phyloP scores from a whole-genome alignment of 2,113 vertebrate genomes.

The Cyprinodon brontotheroides region DNA sequence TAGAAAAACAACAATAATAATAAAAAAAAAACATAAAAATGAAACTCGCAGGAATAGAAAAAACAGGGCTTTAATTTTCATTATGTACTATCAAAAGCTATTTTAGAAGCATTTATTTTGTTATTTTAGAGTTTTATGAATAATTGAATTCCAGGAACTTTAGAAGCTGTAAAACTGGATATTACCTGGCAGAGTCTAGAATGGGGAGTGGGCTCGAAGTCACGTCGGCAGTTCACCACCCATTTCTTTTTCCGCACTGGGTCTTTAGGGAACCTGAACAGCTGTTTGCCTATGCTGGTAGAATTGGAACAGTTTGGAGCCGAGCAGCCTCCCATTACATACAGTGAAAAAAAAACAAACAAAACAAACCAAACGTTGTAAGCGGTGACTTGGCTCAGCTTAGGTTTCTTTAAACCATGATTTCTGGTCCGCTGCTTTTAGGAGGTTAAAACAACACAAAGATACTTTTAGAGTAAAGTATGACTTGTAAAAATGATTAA shows the following conservation, averaged over 20 bases:
- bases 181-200: slow-evolving; percentile 81
- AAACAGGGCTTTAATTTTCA: too few species aligned
- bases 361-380: slow-evolving; percentile 27
- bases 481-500: neutral
- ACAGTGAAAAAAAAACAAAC: neutral
- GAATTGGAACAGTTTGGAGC: slow-evolving; percentile 84
- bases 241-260: slow-evolving; percentile 80
- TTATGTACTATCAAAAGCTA: too few species aligned
- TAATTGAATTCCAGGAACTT: too few species aligned
- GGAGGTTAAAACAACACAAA: slow-evolving; percentile 1
- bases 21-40: neutral
- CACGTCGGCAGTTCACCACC: slow-evolving; percentile 81
- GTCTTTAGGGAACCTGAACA: slow-evolving; percentile 83
- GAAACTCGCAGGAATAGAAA: too few species aligned
- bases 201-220: slow-evolving; percentile 82
- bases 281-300: slow-evolving; percentile 81
- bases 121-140: neutral
- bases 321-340: slow-evolving; percentile 81
- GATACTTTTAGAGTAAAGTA: neutral
- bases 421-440: slow-evolving; percentile 1
- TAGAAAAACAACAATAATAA: neutral
- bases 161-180: slow-evolving; percentile 13
- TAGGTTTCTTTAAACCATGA: slow-evolving; percentile 19
- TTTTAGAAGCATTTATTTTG: too few species aligned
- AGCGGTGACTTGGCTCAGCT: slow-evolving; percentile 34